These are phyloP conservation scores for Chiridota heheva DNA, from an alignment of 35 echinoderm and acorn worm species.

Conservation along the genomic window DNA sequence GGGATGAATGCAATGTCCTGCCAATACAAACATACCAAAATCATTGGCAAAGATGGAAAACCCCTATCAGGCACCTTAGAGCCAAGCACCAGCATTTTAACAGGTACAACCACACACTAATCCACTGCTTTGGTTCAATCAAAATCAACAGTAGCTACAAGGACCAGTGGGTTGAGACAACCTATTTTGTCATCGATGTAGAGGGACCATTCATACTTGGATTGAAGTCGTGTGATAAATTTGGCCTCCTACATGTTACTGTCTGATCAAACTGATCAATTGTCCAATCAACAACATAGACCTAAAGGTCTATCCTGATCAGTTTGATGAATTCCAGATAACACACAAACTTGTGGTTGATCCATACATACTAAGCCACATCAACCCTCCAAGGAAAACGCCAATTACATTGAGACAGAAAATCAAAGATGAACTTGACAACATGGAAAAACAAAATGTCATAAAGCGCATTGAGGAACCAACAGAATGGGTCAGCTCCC, in stretches of 20 bases:
- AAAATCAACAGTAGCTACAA: background rate
- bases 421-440: constrained; percentile 27
- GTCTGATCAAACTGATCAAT: background rate
- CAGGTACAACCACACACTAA: constrained; percentile 1
- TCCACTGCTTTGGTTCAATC: constrained; percentile 1
- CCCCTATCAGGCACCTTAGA: background rate
- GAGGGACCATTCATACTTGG: background rate
- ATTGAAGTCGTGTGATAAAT: background rate
- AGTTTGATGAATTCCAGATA: constrained; percentile 43
- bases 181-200: constrained; percentile 26
- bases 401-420: constrained; percentile 22
- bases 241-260: constrained; percentile 14
- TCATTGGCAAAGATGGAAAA: background rate
- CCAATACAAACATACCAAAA: background rate
- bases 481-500: constrained; percentile 55
- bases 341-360: constrained; percentile 35
- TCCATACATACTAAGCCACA: constrained; percentile 32
- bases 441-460: constrained; percentile 25
- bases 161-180: constrained; percentile 3
- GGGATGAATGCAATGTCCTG: constrained; percentile 3
- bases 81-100: background rate
- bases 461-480: constrained; percentile 40
- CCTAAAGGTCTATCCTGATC: background rate
- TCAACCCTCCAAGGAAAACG: constrained; percentile 35
- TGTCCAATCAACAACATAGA: constrained; percentile 1